These are phyloP conservation scores for Ctenosaura bakeri DNA, from an alignment of 2,797 vertebrate genomes.

Conservation along the genomic window DNA sequence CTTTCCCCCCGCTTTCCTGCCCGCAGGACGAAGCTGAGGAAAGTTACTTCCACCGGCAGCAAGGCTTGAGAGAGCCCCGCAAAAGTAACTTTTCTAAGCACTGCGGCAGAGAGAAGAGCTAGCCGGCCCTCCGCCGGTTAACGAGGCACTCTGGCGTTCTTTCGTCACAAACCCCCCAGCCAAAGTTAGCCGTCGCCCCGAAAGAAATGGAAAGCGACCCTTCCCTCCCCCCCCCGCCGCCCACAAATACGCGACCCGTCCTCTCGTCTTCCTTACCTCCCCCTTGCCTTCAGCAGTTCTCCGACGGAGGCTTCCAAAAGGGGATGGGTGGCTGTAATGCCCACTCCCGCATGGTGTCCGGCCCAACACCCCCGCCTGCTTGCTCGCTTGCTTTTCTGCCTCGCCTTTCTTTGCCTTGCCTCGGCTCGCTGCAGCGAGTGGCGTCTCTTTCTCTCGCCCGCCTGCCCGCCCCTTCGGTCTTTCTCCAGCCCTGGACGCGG, in stretches of 20 bases:
- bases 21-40: too few species aligned
- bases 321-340: background rate
- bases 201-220: background rate
- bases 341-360: conserved; percentile 24
- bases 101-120: background rate
- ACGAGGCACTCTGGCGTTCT: too few species aligned
- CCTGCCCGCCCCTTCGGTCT: rapidly evolving
- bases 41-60: too few species aligned
- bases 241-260: background rate
- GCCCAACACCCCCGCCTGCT: background rate
- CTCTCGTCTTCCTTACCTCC: background rate
- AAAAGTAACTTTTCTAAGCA: background rate
- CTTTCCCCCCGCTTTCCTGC: rapidly evolving
- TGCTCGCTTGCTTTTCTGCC: background rate
- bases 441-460: background rate
- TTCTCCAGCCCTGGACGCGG: too few species aligned
- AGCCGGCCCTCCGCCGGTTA: background rate
- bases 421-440: background rate
- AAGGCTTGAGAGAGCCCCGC: too few species aligned
- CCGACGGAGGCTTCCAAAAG: background rate
- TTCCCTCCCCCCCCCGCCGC: too few species aligned
- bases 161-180: too few species aligned
- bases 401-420: rapidly evolving
- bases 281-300: background rate
- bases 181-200: too few species aligned